These are phyloP conservation scores for Nebria salina DNA, from an alignment of 2,888 invertebrate species.

Conservation along the genomic window DNA sequence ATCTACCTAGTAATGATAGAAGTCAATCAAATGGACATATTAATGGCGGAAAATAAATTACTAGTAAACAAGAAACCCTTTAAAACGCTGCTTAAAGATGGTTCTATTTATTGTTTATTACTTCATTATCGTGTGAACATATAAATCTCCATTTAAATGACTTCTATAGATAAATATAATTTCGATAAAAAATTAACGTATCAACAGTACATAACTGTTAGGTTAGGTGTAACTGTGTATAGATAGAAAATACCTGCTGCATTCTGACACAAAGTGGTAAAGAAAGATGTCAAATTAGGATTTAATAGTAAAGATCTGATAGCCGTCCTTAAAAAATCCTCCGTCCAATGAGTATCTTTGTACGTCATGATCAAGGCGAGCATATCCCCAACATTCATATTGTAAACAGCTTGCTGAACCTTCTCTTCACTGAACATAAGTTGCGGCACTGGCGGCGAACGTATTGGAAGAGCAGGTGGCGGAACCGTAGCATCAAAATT, in stretches of 20 bases:
- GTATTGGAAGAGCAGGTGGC: background rate
- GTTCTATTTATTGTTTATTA: too few species aligned
- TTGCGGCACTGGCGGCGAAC: background rate
- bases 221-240: too few species aligned
- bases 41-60: too few species aligned
- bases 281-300: conserved; percentile 22
- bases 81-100: too few species aligned
- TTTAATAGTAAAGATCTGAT: conserved; percentile 16
- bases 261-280: conserved; percentile 14
- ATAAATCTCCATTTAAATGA: too few species aligned
- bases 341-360: conserved; percentile 26
- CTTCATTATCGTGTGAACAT: too few species aligned
- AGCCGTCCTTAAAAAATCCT: conserved; percentile 24
- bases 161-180: too few species aligned
- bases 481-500: background rate
- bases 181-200: too few species aligned
- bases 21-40: too few species aligned
- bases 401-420: conserved; percentile 12
- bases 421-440: background rate
- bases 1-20: too few species aligned
- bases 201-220: background rate
- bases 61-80: too few species aligned
- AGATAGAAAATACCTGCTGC: conserved; percentile 18
- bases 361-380: conserved; percentile 15
- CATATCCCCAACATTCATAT: conserved; percentile 3